These are phyloP conservation scores for Dolomedes plantarius DNA, from an alignment of 2,888 invertebrate genomes.

Conservation along the genomic window DNA sequence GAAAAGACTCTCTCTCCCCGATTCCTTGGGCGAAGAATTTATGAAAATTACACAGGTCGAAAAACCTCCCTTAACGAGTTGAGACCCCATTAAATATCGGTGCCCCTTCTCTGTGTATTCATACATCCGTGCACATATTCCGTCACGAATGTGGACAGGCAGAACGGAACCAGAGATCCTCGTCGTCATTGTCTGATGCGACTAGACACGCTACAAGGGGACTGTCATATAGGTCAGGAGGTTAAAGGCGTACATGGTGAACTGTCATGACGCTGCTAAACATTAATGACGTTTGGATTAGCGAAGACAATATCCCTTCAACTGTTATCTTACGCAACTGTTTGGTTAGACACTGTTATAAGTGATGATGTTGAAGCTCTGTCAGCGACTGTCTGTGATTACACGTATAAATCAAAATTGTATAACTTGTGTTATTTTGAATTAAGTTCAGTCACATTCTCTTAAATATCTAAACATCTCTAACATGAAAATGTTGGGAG, in stretches of 20 bases:
- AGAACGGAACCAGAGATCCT: slow-evolving; percentile 46
- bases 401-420: too few species aligned
- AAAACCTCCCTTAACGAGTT: slow-evolving; percentile 57
- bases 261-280: neutral
- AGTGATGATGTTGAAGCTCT: too few species aligned
- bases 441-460: too few species aligned
- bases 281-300: neutral
- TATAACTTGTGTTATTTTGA: too few species aligned
- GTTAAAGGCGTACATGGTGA: neutral
- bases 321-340: too few species aligned
- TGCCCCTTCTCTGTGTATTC: slow-evolving; percentile 23
- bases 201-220: neutral
- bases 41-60: slow-evolving; percentile 62
- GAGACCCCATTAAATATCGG: slow-evolving; percentile 50
- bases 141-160: slow-evolving; percentile 22
- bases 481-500: too few species aligned
- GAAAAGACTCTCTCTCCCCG: neutral
- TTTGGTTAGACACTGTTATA: too few species aligned
- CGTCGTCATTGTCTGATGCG: slow-evolving; percentile 25
- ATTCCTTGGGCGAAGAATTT: slow-evolving; percentile 36
- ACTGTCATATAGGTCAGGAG: neutral
- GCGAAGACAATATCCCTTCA: too few species aligned
- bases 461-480: too few species aligned
- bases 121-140: slow-evolving; percentile 47
- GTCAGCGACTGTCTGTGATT: too few species aligned